Percentiles rank a stretch among this genome's conserved stretches.
Evolutionary conservation across 2,888 invertebrate genomes (phyloP).

Genomic region (Erannis defoliaria): DNA sequence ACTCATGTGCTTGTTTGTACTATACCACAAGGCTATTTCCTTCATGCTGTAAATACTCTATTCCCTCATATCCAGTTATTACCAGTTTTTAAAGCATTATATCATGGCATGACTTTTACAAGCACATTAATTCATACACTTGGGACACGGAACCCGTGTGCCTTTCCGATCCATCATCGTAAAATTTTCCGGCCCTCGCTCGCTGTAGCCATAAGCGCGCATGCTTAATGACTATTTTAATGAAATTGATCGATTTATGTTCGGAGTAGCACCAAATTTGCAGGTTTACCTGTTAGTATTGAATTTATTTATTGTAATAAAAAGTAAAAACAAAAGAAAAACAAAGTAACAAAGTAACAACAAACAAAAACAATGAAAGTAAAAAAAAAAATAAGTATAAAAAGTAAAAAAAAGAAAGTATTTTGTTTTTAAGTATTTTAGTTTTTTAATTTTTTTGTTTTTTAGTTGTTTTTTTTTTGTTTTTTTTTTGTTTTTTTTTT

Average conservation of each 20-base stretch:
- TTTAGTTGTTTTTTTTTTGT: too few species aligned
- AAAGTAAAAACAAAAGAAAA: too few species aligned
- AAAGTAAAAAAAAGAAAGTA: too few species aligned
- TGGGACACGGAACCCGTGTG: constrained; percentile 31
- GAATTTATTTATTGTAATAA: too few species aligned
- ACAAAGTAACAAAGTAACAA: too few species aligned
- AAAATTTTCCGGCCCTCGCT: constrained; percentile 33
- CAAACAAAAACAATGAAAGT: too few species aligned
- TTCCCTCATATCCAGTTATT: constrained; percentile 3
- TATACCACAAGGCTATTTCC: too few species aligned
- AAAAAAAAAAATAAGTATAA: too few species aligned
- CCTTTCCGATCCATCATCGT: constrained; percentile 37
- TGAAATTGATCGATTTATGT: constrained; percentile 28
- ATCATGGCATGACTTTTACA: constrained; percentile 36
- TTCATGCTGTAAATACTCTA: neutral
- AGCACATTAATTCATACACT: constrained; percentile 31
- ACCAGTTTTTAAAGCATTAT: constrained; percentile 19
- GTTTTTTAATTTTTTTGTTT: too few species aligned
- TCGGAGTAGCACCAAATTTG: constrained; percentile 5
- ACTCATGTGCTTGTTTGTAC: too few species aligned
- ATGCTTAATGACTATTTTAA: constrained; percentile 34
- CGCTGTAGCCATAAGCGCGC: constrained; percentile 24
- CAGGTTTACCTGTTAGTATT: neutral
- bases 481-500: too few species aligned
- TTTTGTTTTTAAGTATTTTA: too few species aligned